Evolutionary conservation across 1,140 invertebrate genomes (phyloP).

Genomic region (Zaprionus ghesquierei): DNA sequence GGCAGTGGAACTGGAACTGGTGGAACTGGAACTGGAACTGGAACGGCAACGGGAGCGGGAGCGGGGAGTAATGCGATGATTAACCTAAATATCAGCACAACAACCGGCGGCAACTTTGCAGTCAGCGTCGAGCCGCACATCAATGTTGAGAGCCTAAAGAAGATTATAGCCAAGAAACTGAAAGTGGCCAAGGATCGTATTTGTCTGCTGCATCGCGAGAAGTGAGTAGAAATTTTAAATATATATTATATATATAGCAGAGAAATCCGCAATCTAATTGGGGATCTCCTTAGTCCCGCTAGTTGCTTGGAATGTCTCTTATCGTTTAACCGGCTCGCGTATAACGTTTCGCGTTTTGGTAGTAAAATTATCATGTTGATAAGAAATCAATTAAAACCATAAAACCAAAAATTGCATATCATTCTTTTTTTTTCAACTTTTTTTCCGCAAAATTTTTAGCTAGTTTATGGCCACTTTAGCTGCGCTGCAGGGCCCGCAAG

Average conservation of each 20-base stretch:
- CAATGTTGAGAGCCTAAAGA: conserved; percentile 94
- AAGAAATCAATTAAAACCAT: neutral
- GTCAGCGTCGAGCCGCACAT: conserved; percentile 90
- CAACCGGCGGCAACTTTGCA: conserved; percentile 94
- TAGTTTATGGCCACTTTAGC: no score
- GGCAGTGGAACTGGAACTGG: conserved; percentile 22
- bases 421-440: neutral
- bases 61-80: conserved; percentile 81
- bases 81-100: conserved; percentile 92
- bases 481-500: no score
- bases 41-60: neutral
- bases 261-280: no score
- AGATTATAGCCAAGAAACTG: conserved; percentile 94
- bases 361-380: neutral
- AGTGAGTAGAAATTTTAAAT: conserved; percentile 85
- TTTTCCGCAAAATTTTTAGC: no score
- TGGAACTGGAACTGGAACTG: neutral
- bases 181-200: conserved; percentile 96
- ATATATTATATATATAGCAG: neutral
- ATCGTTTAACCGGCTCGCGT: neutral
- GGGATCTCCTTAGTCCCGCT: neutral
- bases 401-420: neutral
- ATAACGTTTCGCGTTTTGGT: neutral
- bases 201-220: conserved; percentile 94
- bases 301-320: neutral